phyloP scores from a whole-genome alignment of 2,113 vertebrate genomes.

The Oryctolagus cuniculus region mOryCun1.1 NC_091433.1:16180501-16181000 shows the following conservation, averaged over 20 bases:
- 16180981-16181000: background rate
- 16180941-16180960: background rate
- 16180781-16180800: background rate
- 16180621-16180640: accelerated
- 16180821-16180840: background rate
- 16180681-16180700: background rate
- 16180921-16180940: background rate
- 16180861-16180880: no score
- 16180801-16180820: background rate
- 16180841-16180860: background rate
- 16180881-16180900: background rate
- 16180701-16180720: accelerated
- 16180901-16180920: conserved; percentile 7
- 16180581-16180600: background rate
- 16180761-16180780: background rate
- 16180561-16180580: background rate
- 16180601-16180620: background rate
- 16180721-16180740: background rate
- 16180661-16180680: no score
- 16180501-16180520: no score
- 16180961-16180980: background rate
- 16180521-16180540: no score
- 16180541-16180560: background rate
- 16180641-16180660: background rate
- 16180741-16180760: background rate